Conservation (phyloP, 2,888 invertebrate genomes). For the Hemicrepidius hirtus region DNA sequence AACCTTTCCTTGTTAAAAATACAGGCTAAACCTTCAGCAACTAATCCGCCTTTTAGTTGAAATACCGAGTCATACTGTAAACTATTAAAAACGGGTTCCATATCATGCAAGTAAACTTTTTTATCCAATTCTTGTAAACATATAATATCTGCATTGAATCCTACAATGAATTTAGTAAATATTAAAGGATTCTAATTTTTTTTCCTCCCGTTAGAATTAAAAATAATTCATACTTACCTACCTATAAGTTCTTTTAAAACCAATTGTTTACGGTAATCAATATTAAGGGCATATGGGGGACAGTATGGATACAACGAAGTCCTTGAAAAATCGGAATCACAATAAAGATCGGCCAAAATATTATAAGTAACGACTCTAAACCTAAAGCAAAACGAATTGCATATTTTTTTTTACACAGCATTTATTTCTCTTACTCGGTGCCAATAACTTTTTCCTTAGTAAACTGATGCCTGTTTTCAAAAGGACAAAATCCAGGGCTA, state of each 20-base stretch:
- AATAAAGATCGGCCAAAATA: slow-evolving; percentile 92
- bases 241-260: slow-evolving; percentile 83
- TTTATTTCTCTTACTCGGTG: slow-evolving; percentile 79
- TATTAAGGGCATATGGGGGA: slow-evolving; percentile 84
- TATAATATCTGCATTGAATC: slow-evolving; percentile 92
- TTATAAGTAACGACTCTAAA: slow-evolving; percentile 92
- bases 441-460: slow-evolving; percentile 76
- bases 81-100: slow-evolving; percentile 76
- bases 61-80: slow-evolving; percentile 78
- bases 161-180: slow-evolving; percentile 73
- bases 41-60: slow-evolving; percentile 82
- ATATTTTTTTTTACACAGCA: no score
- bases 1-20: slow-evolving; percentile 85
- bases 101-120: slow-evolving; percentile 82
- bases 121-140: slow-evolving; percentile 96
- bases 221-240: slow-evolving; percentile 10
- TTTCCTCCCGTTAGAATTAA: no score
- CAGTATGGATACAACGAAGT: slow-evolving; percentile 88
- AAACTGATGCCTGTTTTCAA: slow-evolving; percentile 85
- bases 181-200: background rate
- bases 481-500: slow-evolving; percentile 87
- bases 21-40: slow-evolving; percentile 87
- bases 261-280: slow-evolving; percentile 91
- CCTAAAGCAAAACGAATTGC: slow-evolving; percentile 72
- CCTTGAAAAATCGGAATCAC: slow-evolving; percentile 87